Conservation (phyloP, 2,888 invertebrate species). For the Perizoma affinitatum region DNA sequence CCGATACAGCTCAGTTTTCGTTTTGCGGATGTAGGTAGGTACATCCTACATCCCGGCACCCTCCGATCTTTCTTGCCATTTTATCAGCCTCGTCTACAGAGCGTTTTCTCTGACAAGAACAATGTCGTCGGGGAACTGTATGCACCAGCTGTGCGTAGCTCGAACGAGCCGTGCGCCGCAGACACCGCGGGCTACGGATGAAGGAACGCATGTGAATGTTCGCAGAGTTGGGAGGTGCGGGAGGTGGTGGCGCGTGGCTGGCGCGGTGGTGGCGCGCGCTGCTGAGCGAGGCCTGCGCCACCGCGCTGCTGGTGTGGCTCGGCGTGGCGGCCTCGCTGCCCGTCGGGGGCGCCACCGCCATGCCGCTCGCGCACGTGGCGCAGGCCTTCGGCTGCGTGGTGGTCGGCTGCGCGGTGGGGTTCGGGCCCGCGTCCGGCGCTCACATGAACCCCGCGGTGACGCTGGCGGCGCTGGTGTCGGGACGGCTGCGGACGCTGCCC, state of each 20-base stretch:
- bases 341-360: slow-evolving; percentile 27
- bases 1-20: too few species aligned
- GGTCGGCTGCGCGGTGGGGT: slow-evolving; percentile 61
- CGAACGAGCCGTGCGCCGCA: too few species aligned
- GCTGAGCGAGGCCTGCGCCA: slow-evolving; percentile 61
- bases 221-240: background rate
- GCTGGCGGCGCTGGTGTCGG: slow-evolving; percentile 84
- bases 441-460: slow-evolving; percentile 92
- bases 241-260: slow-evolving; percentile 47
- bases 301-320: slow-evolving; percentile 70
- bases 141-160: too few species aligned
- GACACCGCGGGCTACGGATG: too few species aligned
- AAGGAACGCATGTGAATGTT: too few species aligned
- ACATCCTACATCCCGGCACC: too few species aligned
- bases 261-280: slow-evolving; percentile 69
- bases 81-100: too few species aligned
- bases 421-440: slow-evolving; percentile 90
- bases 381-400: slow-evolving; percentile 70
- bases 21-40: too few species aligned
- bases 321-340: slow-evolving; percentile 55
- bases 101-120: too few species aligned
- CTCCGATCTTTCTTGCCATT: too few species aligned
- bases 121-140: too few species aligned
- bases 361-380: slow-evolving; percentile 62
- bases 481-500: slow-evolving; percentile 66